Evolutionary conservation across 2,797 vertebrate species (phyloP), one percentile per base, ranked within the genome.

Genomic region (Gymnoscopelus microlampas): DNA sequence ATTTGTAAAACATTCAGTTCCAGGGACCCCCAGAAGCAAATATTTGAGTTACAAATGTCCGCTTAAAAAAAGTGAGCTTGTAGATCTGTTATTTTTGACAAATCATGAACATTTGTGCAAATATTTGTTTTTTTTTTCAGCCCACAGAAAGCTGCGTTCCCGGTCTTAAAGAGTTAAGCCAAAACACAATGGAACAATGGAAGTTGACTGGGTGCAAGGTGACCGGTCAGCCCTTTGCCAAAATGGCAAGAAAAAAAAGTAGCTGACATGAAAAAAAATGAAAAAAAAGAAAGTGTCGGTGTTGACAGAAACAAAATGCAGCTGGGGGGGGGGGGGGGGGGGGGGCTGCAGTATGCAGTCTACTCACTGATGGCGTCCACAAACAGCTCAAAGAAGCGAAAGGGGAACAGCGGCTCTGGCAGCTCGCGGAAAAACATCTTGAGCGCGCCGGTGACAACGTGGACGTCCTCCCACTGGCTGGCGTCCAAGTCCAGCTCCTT

Each of bases 381-480:
- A 92, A 98, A 96, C 59, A 66, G 91, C 87, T 97, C 94, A 91
- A 98, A 98, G 94, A 93, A 95, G 82, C 91, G 89, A 92, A 96
- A 97, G 83, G 96, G 97, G 87, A 98, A 97, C 87, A 98, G 94
- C 9, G 97, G 97, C 88, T 98, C 97, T 71, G 97, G 95, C 88
- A 98, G 95, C 92, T 98, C 97, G 83, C 96, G 95, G 94, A 98
- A 98, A 95, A 98, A 99, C 97, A 99, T 94, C 94, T 99, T 98
- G 86, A 99, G 96, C 85, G 97, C 97, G 92, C 97, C 97, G 68
- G 96, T 97, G 95, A 99, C 94, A 83, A 98, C 96, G 77, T 98
- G 96, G 93, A 99, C 94, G 94, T 99, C 97, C 93, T 98, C 97
- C 96, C 96, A 98, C 95, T 98, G 97, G 94, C 92, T 96, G 93